Conservation (phyloP, 2,113 vertebrate genomes). For the Neotoma lepida region DNA sequence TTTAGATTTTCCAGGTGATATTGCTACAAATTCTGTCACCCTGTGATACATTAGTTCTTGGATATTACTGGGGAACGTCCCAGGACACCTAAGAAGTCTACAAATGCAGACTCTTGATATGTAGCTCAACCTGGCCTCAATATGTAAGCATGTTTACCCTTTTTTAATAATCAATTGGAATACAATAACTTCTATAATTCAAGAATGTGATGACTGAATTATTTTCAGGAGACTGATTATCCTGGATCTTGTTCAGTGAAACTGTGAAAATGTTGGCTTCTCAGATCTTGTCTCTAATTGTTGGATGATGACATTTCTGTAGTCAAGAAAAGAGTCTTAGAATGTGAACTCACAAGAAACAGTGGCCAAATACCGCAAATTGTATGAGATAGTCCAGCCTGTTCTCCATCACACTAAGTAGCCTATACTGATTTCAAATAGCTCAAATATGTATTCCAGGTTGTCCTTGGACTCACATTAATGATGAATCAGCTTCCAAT, state of each 20-base stretch:
- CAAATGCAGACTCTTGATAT: not conserved
- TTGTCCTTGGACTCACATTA: not conserved
- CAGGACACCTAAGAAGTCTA: not conserved
- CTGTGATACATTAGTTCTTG: not conserved
- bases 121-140: not conserved
- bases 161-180: not conserved
- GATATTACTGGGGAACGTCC: not conserved
- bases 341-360: not conserved
- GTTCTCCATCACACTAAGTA: not conserved
- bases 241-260: not conserved
- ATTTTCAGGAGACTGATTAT: not conserved
- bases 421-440: not conserved
- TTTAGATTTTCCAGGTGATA: not conserved
- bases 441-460: not conserved
- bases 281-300: not conserved
- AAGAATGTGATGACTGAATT: not conserved
- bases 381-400: not conserved
- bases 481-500: not conserved
- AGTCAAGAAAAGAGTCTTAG: not conserved
- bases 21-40: not conserved
- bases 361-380: not conserved
- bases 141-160: not conserved
- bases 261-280: not conserved
- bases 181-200: not conserved
- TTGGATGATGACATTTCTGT: not conserved